These are phyloP conservation scores for Masnerella sp. DNA, from an alignment of 2,888 invertebrate species.

Conservation along the genomic window DNA sequence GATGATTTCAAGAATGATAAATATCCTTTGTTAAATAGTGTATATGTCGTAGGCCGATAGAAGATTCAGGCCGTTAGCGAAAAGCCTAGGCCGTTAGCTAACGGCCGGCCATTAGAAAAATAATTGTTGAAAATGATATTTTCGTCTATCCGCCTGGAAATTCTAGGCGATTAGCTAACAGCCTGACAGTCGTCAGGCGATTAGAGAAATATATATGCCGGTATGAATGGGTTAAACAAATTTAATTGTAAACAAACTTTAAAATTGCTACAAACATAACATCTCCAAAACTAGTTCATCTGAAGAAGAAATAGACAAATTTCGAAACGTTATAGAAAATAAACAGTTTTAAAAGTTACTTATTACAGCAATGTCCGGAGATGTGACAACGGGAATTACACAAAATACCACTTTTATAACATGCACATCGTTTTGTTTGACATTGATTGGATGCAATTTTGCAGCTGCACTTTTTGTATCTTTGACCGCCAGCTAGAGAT, in stretches of 20 bases:
- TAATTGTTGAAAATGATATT: constrained; percentile 1
- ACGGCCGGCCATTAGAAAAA: constrained; percentile 12
- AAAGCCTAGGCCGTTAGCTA: constrained; percentile 17
- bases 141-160: constrained; percentile 11
- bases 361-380: neutral
- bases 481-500: constrained; percentile 5
- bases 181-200: constrained; percentile 9
- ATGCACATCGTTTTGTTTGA: neutral
- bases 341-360: neutral
- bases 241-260: neutral
- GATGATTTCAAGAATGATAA: no score
- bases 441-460: neutral
- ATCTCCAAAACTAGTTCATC: no score
- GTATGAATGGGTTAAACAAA: neutral
- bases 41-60: constrained; percentile 9
- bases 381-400: constrained; percentile 3
- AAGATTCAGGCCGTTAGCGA: constrained; percentile 11
- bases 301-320: neutral
- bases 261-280: no score
- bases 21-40: no score
- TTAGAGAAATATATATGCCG: constrained; percentile 16
- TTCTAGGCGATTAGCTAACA: constrained; percentile 14
- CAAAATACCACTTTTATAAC: neutral
- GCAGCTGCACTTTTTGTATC: constrained; percentile 13
- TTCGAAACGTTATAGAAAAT: neutral